Percentiles rank a stretch among this genome's conserved stretches.
Evolutionary conservation across 2,113 vertebrate genomes (phyloP).

Genomic region (Felis catus): F.catus_Fca126_mat1.0 CM031414.1:46576501-46577000

Average conservation of each 20-base stretch:
- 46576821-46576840: not conserved
- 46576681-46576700: not conserved
- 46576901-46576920: not conserved
- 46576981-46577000: slow-evolving; percentile 11
- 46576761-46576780: not conserved
- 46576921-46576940: not conserved
- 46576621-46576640: not conserved
- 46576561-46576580: not conserved
- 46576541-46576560: not conserved
- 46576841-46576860: not conserved
- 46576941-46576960: slow-evolving; percentile 36
- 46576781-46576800: not conserved
- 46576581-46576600: not conserved
- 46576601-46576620: not conserved
- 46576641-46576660: not conserved
- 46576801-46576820: not conserved
- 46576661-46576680: not conserved
- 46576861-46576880: slow-evolving; percentile 49
- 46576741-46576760: not conserved
- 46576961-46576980: not conserved
- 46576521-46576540: not conserved
- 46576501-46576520: not conserved
- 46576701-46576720: not conserved
- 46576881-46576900: not conserved
- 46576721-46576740: not conserved